Evolutionary conservation across 1,140 invertebrate genomes (phyloP), one percentile per base, ranked within the genome.

Genomic region (Micrasema minimum): DNA sequence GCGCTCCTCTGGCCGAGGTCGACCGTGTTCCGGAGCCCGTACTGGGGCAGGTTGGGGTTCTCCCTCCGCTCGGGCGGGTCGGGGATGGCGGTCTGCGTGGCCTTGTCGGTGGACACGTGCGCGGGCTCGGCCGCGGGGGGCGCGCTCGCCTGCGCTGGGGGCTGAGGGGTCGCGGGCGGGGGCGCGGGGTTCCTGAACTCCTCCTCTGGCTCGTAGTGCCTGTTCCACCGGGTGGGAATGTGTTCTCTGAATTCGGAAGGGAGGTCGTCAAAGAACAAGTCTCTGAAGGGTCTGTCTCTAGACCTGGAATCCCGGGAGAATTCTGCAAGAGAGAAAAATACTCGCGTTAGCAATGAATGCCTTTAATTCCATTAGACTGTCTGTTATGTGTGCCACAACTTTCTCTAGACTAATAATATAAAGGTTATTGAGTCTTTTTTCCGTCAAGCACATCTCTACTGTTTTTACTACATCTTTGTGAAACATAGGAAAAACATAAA

Each of bases 21-120:
- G 50, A 92, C 88, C 10, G 92, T 93, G 72, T 92, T 93, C 62
- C 91, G 87, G 38, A 90, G 76, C 38, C 88, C 88, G 86, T 91
- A 88, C 73, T 93, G 91, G 64, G 89, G 88, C 12, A 92, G 81
- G 38, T 37, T 57, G 31, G 35, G 53, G 31, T 76, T 77, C 18
- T 79, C 68, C 76, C 53, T 75, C 31, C 75, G 78, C n/a, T 73
- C 7, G 78, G 76, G 22, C 4, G 59, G 7, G 11, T 64, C 71
- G 76, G 75, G 64, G 77, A 76, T 45, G 66, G 81, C 79, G 35
- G 86, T 87, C 79, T 87, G 86, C 72, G 86, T 87, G 51, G 85
- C 81, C 23, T 78, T 79, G 67, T 81, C 79, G 51, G 79, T 79
- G 0, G 78, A 67, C 26, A 69, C 48, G 43, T 68, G 80, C 1